Conservation (phyloP, 2,797 vertebrate species). For the Poeciliopsis paucimaculata region DNA sequence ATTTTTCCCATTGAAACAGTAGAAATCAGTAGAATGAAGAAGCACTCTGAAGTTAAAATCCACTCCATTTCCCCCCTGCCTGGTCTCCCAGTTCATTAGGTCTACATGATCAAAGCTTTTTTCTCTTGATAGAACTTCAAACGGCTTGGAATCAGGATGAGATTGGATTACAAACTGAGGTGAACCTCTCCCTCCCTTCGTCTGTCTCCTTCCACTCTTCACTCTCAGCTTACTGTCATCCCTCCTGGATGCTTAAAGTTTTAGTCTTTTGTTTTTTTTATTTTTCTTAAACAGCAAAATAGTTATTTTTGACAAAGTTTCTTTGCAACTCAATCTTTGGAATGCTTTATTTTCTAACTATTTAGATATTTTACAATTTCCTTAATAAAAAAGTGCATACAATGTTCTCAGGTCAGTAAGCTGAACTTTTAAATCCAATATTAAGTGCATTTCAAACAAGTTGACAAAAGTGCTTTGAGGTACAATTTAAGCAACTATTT, state of each 20-base stretch:
- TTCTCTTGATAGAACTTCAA: constrained; percentile 82
- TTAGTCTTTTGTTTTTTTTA: constrained; percentile 14
- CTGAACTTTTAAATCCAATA: constrained; percentile 45
- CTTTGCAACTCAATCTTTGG: constrained; percentile 52
- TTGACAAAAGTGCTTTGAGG: constrained; percentile 23
- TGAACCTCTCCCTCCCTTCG: constrained; percentile 36
- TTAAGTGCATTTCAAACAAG: constrained; percentile 43
- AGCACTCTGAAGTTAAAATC: constrained; percentile 33
- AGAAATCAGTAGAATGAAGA: constrained; percentile 30
- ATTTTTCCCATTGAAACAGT: constrained; percentile 9
- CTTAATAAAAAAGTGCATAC: constrained; percentile 38
- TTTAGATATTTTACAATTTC: constrained; percentile 31
- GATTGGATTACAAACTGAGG: constrained; percentile 77
- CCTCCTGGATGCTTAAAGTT: constrained; percentile 58
- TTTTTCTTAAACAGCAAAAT: constrained; percentile 41
- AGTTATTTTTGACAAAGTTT: constrained; percentile 65
- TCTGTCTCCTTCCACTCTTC: constrained; percentile 14
- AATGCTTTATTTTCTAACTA: constrained; percentile 51
- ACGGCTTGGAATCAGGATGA: constrained; percentile 77
- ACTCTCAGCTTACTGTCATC: constrained; percentile 15
- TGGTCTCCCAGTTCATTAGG: constrained; percentile 77
- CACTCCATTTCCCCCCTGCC: constrained; percentile 31
- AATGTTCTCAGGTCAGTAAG: constrained; percentile 16
- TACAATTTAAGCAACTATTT: constrained; percentile 56
- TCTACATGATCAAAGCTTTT: constrained; percentile 82